Base-by-base conservation (phyloP, 2,888 invertebrate species). In the Synergus japonicus region DNA sequence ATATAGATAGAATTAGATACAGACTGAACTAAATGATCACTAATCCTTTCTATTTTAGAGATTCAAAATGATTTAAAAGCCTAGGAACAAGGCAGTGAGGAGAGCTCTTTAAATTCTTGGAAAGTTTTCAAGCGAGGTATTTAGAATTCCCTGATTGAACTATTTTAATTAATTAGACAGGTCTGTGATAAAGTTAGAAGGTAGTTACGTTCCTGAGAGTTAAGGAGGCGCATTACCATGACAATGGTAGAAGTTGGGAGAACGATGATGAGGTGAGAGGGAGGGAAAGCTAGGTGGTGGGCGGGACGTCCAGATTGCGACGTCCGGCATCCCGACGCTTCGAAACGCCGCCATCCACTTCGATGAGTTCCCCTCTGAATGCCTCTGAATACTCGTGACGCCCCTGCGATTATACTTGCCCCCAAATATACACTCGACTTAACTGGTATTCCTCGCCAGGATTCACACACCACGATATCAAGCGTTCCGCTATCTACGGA, bases 261-360 rank as follows among this genome's bases (percentile, higher is more conserved):
- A 79, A 64, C 13, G 67, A 77, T 60, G 78, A 81, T 78, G 73
- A 65, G 49, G 13, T 49, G 44, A 79, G 80, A 77, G 80, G 65
- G 13, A 66, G 43, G 79, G 78, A 78, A 78, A 77, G 54, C 76
- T 78, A 64, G 49, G 43, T 79, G 79, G 82, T 82, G 85, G 85
- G 85, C 85, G 85, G 84, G 81, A 82, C 85, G 83, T 79, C 78
- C 86, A 88, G 88, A 89, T 89, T 89, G 87, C 88, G 87, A 89
- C 87, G 89, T 89, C 89, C 89, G 89, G 89, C 88, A 86, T 89
- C 87, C 85, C 89, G 85, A 88, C 88, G 88, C 88, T 82, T 82
- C 78, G 49, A 54, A 67, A 66, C 49, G 78, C 76, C 77, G 77
- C 41, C 80, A 73, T 69, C 18, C 79, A 79, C 67, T 76, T 69